A percentile compares a stretch with the other conserved stretches of the same genome.
phyloP scores from a whole-genome alignment of 2,888 invertebrate species.

The Nomada fabriciana region DNA sequence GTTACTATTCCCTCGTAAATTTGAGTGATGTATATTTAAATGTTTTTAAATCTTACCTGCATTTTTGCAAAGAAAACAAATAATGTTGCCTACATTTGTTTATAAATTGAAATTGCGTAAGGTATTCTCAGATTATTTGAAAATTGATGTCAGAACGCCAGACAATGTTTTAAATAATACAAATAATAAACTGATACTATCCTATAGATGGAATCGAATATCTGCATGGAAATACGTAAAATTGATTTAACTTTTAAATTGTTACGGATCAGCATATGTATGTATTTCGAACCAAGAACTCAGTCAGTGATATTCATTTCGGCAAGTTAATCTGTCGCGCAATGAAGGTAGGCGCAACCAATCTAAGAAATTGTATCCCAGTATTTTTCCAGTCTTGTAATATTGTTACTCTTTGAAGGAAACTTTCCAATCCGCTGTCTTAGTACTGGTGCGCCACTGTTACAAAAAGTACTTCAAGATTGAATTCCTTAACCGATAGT shows the following conservation, averaged over 20 bases:
- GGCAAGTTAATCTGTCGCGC: background rate
- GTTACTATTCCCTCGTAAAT: no score
- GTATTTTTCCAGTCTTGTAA: background rate
- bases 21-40: no score
- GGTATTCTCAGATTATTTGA: no score
- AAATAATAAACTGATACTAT: no score
- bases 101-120: no score
- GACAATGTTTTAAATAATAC: no score
- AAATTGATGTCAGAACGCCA: no score
- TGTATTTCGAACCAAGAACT: no score
- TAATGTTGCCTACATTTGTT: no score
- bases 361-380: background rate
- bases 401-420: slow-evolving; percentile 1
- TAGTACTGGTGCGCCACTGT: background rate
- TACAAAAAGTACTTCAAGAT: slow-evolving; percentile 1
- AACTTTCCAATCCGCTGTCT: slow-evolving; percentile 4
- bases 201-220: no score
- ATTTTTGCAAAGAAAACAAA: no score
- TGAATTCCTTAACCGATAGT: slow-evolving; percentile 12
- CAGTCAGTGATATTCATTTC: background rate
- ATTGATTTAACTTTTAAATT: background rate
- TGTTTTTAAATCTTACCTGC: no score
- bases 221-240: background rate
- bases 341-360: background rate
- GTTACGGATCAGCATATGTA: background rate